These are phyloP conservation scores for Ridgeia piscesae DNA, from an alignment of 1,140 invertebrate genomes.

Conservation along the genomic window DNA sequence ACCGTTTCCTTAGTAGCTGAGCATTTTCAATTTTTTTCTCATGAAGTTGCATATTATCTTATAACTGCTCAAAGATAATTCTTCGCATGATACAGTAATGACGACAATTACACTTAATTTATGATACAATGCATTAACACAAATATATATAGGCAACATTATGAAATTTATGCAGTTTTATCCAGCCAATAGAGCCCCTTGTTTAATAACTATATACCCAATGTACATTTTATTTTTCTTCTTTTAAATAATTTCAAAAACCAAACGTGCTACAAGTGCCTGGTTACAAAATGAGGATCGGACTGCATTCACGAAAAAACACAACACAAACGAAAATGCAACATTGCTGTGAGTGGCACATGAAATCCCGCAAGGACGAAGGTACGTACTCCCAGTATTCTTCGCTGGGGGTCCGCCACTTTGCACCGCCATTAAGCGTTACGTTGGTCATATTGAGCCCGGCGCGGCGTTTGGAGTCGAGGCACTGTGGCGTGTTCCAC, in stretches of 20 bases:
- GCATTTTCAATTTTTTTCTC: background rate
- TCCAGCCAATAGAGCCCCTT: background rate
- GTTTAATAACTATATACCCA: background rate
- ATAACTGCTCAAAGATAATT: background rate
- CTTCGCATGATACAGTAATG: background rate
- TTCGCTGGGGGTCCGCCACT: constrained; percentile 39
- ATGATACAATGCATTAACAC: background rate
- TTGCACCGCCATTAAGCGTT: background rate
- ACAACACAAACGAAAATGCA: too few species aligned
- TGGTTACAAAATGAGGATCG: too few species aligned
- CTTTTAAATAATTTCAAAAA: too few species aligned
- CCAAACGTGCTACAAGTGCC: too few species aligned
- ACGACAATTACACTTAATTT: background rate
- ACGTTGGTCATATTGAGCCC: background rate
- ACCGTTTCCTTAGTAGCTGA: background rate
- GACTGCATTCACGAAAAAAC: too few species aligned
- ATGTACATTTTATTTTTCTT: background rate
- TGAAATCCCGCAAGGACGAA: background rate
- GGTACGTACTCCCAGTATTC: constrained; percentile 49
- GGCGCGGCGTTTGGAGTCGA: background rate
- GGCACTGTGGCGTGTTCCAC: constrained; percentile 75
- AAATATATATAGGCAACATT: too few species aligned
- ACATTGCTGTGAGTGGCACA: too few species aligned
- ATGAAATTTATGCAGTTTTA: too few species aligned
- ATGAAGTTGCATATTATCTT: background rate